Evolutionary conservation across 2,113 vertebrate genomes (phyloP).

Genomic region (Scatophagus argus): DNA sequence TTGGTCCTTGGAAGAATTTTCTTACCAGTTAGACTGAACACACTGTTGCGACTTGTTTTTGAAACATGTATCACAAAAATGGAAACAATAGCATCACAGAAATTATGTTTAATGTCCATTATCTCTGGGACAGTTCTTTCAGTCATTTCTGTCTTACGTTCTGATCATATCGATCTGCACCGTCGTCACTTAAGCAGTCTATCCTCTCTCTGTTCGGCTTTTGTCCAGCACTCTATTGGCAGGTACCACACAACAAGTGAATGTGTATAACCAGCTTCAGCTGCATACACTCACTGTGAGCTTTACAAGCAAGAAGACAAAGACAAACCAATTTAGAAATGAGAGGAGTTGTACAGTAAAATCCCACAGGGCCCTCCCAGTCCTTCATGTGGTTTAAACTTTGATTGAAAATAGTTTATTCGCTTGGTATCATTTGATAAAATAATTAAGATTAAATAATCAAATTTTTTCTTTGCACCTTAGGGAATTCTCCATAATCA

Average conservation of each 20-base stretch:
- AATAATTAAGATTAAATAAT: neutral
- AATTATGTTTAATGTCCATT: neutral
- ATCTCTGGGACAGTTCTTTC: neutral
- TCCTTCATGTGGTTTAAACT: neutral
- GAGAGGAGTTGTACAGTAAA: conserved; percentile 6
- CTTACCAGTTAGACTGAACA: neutral
- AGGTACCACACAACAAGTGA: conserved; percentile 30
- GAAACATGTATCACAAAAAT: neutral
- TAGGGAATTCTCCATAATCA: neutral
- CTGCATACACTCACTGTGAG: conserved; percentile 48
- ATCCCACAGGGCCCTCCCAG: neutral
- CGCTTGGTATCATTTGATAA: neutral
- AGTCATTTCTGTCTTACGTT: neutral
- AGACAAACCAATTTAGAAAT: conserved; percentile 34
- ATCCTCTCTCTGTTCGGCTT: neutral
- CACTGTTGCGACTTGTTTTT: neutral
- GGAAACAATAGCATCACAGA: neutral
- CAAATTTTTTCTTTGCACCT: neutral
- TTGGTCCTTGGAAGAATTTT: neutral
- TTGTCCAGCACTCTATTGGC: conserved; percentile 28
- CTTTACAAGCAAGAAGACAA: conserved; percentile 14
- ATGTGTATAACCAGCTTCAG: conserved; percentile 51
- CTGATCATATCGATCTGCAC: neutral
- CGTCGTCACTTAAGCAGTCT: neutral
- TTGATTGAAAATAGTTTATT: neutral